Evolutionary conservation across 1,140 invertebrate species (phyloP).

Genomic region (Liolophura sinensis): DNA sequence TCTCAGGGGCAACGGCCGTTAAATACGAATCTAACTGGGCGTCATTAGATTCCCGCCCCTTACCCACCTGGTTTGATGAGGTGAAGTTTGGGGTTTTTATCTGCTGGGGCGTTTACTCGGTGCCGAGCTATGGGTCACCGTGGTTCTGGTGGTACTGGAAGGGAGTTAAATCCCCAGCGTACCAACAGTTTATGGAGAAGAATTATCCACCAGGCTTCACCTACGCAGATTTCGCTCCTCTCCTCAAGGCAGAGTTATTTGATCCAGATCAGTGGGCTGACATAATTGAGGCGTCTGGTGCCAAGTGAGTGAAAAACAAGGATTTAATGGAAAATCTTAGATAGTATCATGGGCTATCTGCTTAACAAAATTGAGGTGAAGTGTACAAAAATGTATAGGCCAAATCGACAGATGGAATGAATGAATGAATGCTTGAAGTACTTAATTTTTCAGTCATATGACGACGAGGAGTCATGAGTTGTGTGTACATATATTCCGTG

Average conservation of each 20-base stretch:
- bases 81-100: conserved; percentile 53
- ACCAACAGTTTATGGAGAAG: conserved; percentile 28
- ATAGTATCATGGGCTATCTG: background rate
- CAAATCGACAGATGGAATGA: background rate
- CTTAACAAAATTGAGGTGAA: background rate
- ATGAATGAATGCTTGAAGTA: background rate
- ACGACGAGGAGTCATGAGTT: too few species aligned
- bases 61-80: conserved; percentile 49
- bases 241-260: conserved; percentile 28
- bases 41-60: conserved; percentile 45
- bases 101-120: conserved; percentile 51
- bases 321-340: conserved; percentile 22
- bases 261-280: conserved; percentile 32
- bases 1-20: conserved; percentile 88
- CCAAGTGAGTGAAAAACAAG: too few species aligned
- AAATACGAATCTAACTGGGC: conserved; percentile 79
- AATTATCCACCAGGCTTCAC: conserved; percentile 32
- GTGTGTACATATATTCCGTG: too few species aligned
- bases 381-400: background rate
- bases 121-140: conserved; percentile 31
- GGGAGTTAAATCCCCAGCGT: background rate
- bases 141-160: conserved; percentile 49
- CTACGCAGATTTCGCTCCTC: conserved; percentile 27
- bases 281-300: conserved; percentile 26
- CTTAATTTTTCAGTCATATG: too few species aligned